phyloP scores from a whole-genome alignment of 2,888 invertebrate genomes.

The Orthosia cruda region DNA sequence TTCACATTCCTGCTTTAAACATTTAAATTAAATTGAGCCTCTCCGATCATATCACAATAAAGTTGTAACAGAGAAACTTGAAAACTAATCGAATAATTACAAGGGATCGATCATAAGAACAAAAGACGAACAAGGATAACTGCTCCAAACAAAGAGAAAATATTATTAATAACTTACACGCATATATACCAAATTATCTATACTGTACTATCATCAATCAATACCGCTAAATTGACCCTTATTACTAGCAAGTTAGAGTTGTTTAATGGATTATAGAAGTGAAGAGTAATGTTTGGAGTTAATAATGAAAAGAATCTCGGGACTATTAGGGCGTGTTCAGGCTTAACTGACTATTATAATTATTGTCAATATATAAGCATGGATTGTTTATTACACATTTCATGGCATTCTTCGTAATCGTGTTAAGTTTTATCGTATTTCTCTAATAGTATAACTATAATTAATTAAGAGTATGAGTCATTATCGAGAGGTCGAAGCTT shows the following conservation, averaged over 20 bases:
- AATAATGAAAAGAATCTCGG: conserved; percentile 84
- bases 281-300: conserved; percentile 72
- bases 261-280: conserved; percentile 28
- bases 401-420: conserved; percentile 39
- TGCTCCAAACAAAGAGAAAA: conserved; percentile 76
- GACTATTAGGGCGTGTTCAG: conserved; percentile 75
- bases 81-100: conserved; percentile 69
- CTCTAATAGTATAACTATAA: conserved; percentile 32
- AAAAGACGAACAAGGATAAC: conserved; percentile 70
- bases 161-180: conserved; percentile 81
- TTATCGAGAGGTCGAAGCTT: conserved; percentile 32
- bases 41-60: conserved; percentile 55
- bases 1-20: conserved; percentile 7
- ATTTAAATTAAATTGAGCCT: conserved; percentile 40
- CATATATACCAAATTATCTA: conserved; percentile 48
- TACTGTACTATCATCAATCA: neutral
- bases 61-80: conserved; percentile 58
- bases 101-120: conserved; percentile 65
- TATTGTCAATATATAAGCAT: conserved; percentile 54
- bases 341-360: conserved; percentile 62
- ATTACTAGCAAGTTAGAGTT: conserved; percentile 27
- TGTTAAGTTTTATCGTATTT: conserved; percentile 40
- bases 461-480: conserved; percentile 47
- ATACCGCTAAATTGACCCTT: conserved; percentile 39
- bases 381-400: conserved; percentile 58